Evolutionary conservation across 2,888 invertebrate genomes (phyloP).

Genomic region (Macropis europaea): DNA sequence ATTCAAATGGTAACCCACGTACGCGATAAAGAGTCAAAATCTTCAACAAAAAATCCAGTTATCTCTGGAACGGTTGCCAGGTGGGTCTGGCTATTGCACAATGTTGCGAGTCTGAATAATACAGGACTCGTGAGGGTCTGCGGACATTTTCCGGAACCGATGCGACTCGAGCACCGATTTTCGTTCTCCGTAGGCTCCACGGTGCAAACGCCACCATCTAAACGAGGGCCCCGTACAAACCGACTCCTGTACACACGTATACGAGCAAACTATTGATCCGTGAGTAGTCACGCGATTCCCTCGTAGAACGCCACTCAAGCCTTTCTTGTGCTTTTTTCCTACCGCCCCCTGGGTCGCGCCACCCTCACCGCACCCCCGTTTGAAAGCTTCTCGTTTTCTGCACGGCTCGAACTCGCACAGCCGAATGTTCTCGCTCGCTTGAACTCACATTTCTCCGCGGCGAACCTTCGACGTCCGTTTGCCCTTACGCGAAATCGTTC

Average conservation of each 20-base stretch:
- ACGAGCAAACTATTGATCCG: slow-evolving; percentile 77
- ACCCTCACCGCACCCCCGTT: slow-evolving; percentile 15
- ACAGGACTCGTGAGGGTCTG: neutral
- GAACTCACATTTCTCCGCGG: slow-evolving; percentile 5
- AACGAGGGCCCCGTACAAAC: slow-evolving; percentile 49
- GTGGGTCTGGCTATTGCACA: no score
- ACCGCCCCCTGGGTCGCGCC: slow-evolving; percentile 35
- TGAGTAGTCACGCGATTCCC: slow-evolving; percentile 79
- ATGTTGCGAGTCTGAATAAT: neutral
- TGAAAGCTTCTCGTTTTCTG: slow-evolving; percentile 38
- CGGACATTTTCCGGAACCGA: slow-evolving; percentile 6
- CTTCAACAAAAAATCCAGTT: no score
- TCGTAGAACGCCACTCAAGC: slow-evolving; percentile 78
- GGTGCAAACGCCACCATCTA: slow-evolving; percentile 46
- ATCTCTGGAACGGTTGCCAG: neutral
- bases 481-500: neutral
- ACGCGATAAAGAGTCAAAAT: no score
- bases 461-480: neutral
- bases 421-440: no score
- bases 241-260: slow-evolving; percentile 55
- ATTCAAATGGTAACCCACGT: no score
- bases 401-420: slow-evolving; percentile 1
- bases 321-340: slow-evolving; percentile 70
- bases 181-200: slow-evolving; percentile 13
- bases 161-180: slow-evolving; percentile 32